Conservation (phyloP, 1,140 invertebrate species). For the Drosophila seguyi region DNA sequence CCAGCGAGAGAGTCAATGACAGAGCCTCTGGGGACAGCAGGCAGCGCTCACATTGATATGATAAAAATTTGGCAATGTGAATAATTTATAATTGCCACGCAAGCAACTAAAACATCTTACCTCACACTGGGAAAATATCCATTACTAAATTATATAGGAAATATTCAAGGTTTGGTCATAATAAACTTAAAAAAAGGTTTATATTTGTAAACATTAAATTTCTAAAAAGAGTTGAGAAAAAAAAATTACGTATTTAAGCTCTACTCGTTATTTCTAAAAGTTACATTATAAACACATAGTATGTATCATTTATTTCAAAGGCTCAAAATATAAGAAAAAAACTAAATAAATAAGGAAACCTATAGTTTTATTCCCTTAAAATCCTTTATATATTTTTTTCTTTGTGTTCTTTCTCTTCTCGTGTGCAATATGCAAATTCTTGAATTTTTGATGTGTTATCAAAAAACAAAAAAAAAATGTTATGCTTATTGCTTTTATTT, state of each 20-base stretch:
- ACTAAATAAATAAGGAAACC: neutral
- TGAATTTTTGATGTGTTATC: slow-evolving; percentile 62
- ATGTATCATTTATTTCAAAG: neutral
- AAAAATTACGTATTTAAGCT: neutral
- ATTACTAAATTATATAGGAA: slow-evolving; percentile 1
- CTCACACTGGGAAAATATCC: slow-evolving; percentile 1
- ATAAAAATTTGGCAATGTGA: slow-evolving; percentile 55
- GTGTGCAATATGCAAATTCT: slow-evolving; percentile 57
- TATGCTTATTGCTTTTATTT: slow-evolving; percentile 39
- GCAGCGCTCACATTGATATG: slow-evolving; percentile 58
- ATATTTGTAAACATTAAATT: too few relatives aligned
- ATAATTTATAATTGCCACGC: slow-evolving; percentile 78
- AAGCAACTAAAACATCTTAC: slow-evolving; percentile 51
- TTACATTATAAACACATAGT: neutral
- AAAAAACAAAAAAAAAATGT: slow-evolving; percentile 26
- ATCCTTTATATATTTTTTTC: neutral
- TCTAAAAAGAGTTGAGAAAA: too few relatives aligned
- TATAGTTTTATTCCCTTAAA: neutral
- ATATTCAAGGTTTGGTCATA: neutral
- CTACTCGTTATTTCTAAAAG: neutral
- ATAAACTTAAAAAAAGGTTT: too few relatives aligned
- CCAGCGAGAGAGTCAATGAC: slow-evolving; percentile 12
- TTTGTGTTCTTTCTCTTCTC: neutral
- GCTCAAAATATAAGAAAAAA: neutral
- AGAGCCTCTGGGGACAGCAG: slow-evolving; percentile 32